Evolutionary conservation across 2,113 vertebrate genomes (phyloP).

Genomic region (Neogale vison): DNA sequence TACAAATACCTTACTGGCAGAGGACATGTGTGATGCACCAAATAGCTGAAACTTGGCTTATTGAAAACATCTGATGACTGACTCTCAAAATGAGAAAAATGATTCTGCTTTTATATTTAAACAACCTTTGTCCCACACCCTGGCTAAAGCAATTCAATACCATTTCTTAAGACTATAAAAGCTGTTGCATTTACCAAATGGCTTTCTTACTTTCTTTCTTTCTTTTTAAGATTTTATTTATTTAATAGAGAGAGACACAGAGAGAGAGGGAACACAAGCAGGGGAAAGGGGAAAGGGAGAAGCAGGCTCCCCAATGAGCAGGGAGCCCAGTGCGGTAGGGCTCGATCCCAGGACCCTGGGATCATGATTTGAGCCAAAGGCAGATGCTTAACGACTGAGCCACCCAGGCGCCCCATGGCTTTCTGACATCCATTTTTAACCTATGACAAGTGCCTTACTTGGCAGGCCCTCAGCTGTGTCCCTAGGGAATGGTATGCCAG

Average conservation of each 20-base stretch:
- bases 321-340: too few relatives aligned
- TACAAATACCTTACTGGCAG: constrained; percentile 50
- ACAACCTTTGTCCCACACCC: constrained; percentile 5
- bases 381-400: too few relatives aligned
- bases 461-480: constrained; percentile 33
- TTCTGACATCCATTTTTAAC: constrained; percentile 71
- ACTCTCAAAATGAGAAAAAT: constrained; percentile 41
- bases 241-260: too few relatives aligned
- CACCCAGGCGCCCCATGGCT: neutral
- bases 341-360: too few relatives aligned
- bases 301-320: too few relatives aligned
- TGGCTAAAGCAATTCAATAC: constrained; percentile 44
- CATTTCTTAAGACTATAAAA: constrained; percentile 57
- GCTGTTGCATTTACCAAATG: constrained; percentile 55
- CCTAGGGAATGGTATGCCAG: constrained; percentile 33
- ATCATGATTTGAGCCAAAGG: too few relatives aligned
- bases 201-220: neutral
- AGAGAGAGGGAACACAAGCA: too few relatives aligned
- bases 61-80: constrained; percentile 58
- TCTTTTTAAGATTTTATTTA: too few relatives aligned
- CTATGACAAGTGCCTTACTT: constrained; percentile 37
- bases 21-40: neutral
- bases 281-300: too few relatives aligned
- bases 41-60: constrained; percentile 31
- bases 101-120: constrained; percentile 62